phyloP scores from a whole-genome alignment of 2,113 vertebrate genomes.

The Saguinus imperator region DNA sequence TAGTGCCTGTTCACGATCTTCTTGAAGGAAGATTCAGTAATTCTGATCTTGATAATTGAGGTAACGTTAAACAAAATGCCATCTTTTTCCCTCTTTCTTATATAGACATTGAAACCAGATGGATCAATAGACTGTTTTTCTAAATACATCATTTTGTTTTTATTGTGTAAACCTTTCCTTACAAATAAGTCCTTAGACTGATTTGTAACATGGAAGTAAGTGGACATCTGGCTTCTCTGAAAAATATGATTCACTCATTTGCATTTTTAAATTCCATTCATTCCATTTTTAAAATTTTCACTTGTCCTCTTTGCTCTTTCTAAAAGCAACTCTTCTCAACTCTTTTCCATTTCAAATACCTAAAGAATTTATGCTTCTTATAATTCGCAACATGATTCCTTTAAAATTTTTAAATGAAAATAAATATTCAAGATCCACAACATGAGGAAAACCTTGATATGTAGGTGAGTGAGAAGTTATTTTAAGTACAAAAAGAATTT shows the following conservation, averaged over 20 bases:
- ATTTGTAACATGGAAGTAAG: conserved; percentile 76
- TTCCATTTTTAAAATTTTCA: conserved; percentile 77
- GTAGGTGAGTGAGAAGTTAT: neutral
- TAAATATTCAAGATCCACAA: neutral
- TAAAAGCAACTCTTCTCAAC: conserved; percentile 62
- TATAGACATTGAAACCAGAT: conserved; percentile 65
- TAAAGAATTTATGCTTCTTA: neutral
- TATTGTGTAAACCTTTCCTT: conserved; percentile 70
- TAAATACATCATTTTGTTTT: conserved; percentile 72
- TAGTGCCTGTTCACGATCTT: neutral
- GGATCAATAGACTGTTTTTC: conserved; percentile 73
- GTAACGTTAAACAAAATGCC: conserved; percentile 24
- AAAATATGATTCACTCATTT: conserved; percentile 76
- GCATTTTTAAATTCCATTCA: conserved; percentile 78
- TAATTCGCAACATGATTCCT: neutral
- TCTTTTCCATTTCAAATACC: conserved; percentile 47
- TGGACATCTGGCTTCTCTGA: conserved; percentile 76
- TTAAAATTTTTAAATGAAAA: conserved; percentile 47
- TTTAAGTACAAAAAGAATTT: conserved; percentile 10
- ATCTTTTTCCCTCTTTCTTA: conserved; percentile 15
- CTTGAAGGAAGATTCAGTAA: neutral
- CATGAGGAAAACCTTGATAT: conserved; percentile 5
- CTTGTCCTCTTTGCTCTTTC: conserved; percentile 72
- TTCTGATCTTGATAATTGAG: neutral
- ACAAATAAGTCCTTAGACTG: conserved; percentile 74